A percentile compares a stretch with the other conserved stretches of the same genome.
Evolutionary conservation across 2,797 vertebrate species (phyloP).

Genomic region (Lithobates sylvaticus): DNA sequence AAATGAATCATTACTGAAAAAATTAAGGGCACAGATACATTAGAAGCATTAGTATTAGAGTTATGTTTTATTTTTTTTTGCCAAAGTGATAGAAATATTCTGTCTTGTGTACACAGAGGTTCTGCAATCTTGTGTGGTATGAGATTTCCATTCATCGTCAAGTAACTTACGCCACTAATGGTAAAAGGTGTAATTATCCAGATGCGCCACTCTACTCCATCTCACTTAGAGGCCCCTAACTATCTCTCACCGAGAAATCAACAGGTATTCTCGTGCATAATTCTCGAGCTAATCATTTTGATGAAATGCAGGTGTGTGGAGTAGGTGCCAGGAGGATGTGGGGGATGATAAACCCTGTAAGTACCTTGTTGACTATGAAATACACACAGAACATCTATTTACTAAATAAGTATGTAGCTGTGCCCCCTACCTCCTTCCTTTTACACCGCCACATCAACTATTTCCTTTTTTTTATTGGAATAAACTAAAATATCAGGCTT

Average conservation of each 20-base stretch:
- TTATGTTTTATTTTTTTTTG: no score
- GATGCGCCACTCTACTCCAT: conserved; percentile 4
- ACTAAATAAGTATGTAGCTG: neutral
- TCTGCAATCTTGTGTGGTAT: neutral
- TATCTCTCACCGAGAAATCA: conserved; percentile 33
- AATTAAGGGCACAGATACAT: no score
- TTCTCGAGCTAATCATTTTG: conserved; percentile 23
- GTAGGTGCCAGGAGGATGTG: neutral
- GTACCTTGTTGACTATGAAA: neutral
- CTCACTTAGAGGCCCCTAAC: conserved; percentile 35
- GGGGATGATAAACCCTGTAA: conserved; percentile 1
- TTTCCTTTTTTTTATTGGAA: neutral
- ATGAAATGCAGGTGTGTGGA: conserved; percentile 25
- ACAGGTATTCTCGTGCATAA: conserved; percentile 28
- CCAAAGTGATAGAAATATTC: neutral
- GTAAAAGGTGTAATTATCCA: conserved; percentile 37
- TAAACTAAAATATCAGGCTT: neutral
- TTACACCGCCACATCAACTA: neutral
- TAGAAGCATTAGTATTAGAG: no score
- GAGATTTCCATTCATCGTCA: conserved; percentile 9
- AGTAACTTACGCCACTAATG: conserved; percentile 8
- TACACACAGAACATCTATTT: neutral
- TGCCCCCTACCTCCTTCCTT: neutral
- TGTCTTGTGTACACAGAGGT: neutral
- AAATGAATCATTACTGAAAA: no score